Conservation (phyloP, 2,888 invertebrate genomes). For the Himalopsyche tibetana region DNA sequence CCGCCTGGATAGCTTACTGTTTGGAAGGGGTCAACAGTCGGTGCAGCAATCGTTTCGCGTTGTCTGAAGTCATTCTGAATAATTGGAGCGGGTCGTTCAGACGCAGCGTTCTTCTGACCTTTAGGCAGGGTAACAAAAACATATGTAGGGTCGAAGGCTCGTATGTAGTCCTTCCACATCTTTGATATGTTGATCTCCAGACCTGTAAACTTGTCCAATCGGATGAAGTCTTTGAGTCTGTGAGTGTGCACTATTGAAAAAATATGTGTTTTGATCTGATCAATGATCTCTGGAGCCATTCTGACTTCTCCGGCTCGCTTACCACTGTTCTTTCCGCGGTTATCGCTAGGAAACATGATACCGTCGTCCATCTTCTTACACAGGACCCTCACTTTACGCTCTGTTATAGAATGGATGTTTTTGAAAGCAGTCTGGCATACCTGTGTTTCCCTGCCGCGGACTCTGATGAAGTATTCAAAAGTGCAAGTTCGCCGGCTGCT, state of each 20-base stretch:
- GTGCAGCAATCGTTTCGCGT: constrained; percentile 64
- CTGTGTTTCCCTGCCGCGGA: constrained; percentile 77
- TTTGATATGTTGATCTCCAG: constrained; percentile 78
- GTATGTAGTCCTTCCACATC: constrained; percentile 79
- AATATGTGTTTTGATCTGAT: constrained; percentile 77
- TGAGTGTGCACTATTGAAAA: constrained; percentile 77
- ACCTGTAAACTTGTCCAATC: constrained; percentile 77
- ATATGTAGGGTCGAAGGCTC: constrained; percentile 76
- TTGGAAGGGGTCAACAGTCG: constrained; percentile 48
- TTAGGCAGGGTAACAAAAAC: constrained; percentile 75
- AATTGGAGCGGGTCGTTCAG: constrained; percentile 23
- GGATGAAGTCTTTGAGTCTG: constrained; percentile 75
- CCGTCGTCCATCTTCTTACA: constrained; percentile 79
- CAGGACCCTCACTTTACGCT: constrained; percentile 77
- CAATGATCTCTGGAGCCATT: constrained; percentile 74
- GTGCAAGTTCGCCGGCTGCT: constrained; percentile 77
- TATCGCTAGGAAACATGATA: constrained; percentile 78
- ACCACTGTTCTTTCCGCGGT: constrained; percentile 77
- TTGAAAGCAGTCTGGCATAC: constrained; percentile 79
- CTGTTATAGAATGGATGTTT: constrained; percentile 78
- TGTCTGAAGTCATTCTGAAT: constrained; percentile 56
- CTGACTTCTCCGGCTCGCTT: constrained; percentile 75
- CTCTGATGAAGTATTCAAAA: constrained; percentile 77
- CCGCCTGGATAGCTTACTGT: constrained; percentile 73
- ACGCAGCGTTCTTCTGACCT: constrained; percentile 69